Evolutionary conservation across 2,113 vertebrate species (phyloP), one percentile per base, ranked within the genome.

Genomic region (Aplodontia rufa): DNA sequence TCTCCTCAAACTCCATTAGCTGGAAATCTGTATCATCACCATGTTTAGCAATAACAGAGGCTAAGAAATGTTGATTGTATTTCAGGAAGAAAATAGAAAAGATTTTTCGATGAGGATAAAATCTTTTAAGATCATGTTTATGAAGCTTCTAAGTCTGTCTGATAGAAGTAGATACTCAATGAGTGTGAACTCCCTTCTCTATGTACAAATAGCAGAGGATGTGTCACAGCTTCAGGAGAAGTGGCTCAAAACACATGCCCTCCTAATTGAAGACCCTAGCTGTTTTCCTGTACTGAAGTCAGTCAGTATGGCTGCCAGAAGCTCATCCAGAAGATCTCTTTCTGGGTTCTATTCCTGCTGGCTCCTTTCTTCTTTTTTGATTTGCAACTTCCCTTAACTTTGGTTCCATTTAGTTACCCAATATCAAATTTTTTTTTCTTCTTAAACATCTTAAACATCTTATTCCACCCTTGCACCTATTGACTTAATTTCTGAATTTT

Each of bases 351-450:
- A 6, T 37, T 49, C 62, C 71, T 80, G 14, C n/a, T 68, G 40
- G 7, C 6, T 75, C 62, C 87, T 68, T 69, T 87, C 35, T 85
- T 53, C 42, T 60, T 88, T 53, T 68, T 51, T 82, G 40, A 26
- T 91, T 87, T 93, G 68, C 53, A 87, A 78, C 16, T 55, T 88
- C 22, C 9, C 16, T 92, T 82, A 53, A 49, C 58, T 66, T 95
- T 81, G 76, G 69, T 87, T 78, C 87, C 76, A 30, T 81, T 79
- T 71, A 13, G 72, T 75, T 82, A 88, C 20, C 68, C 79, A 60
- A 3, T 66, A 30, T 82, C 55, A 86, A 82, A 81, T 88, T 96
- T 79, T 75, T 94, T 88, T 30, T 42, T n/a, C 55, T 92, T 90
- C 49, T 62, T 37, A 55, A 1, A 79, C 19, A 32, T 90, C 49